phyloP scores from a whole-genome alignment of 1,140 invertebrate genomes.

The Limonius californicus region DNA sequence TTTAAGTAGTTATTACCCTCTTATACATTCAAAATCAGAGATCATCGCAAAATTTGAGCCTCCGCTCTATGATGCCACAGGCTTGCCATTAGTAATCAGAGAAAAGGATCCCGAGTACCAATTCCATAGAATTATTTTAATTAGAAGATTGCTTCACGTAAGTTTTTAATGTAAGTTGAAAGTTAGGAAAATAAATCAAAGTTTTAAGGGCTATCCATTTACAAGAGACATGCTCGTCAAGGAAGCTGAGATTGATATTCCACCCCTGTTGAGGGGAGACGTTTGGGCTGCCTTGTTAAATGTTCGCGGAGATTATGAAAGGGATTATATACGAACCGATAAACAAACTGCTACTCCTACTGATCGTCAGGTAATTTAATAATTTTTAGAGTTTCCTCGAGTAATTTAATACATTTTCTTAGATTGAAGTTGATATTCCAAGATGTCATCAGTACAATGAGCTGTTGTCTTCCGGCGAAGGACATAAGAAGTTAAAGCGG shows the following conservation, averaged over 20 bases:
- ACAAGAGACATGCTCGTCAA: slow-evolving; percentile 73
- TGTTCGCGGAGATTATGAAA: slow-evolving; percentile 74
- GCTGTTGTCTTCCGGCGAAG: slow-evolving; percentile 86
- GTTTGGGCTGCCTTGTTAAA: slow-evolving; percentile 92
- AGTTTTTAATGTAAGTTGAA: slow-evolving; percentile 6
- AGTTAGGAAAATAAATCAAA: too few relatives aligned
- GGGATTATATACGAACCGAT: slow-evolving; percentile 81
- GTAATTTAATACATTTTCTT: too few relatives aligned
- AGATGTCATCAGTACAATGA: slow-evolving; percentile 99
- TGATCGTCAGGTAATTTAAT: slow-evolving; percentile 95
- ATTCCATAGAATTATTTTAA: slow-evolving; percentile 84
- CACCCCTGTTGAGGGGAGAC: slow-evolving; percentile 80
- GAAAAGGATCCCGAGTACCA: slow-evolving; percentile 97
- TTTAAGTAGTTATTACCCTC: slow-evolving; percentile 74
- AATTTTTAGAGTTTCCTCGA: too few relatives aligned
- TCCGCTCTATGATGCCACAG: slow-evolving; percentile 62
- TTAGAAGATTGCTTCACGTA: slow-evolving; percentile 75
- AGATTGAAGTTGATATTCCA: slow-evolving; percentile 99
- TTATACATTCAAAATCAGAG: slow-evolving; percentile 52
- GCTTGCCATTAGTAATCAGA: slow-evolving; percentile 87
- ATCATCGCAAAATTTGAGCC: slow-evolving; percentile 43
- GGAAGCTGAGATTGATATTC: slow-evolving; percentile 88
- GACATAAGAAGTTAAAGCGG: slow-evolving; percentile 88
- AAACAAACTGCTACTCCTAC: slow-evolving; percentile 92
- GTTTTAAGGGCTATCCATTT: slow-evolving; percentile 77